These are phyloP conservation scores for Andrena marginata DNA, from an alignment of 2,888 invertebrate genomes.

Conservation along the genomic window DNA sequence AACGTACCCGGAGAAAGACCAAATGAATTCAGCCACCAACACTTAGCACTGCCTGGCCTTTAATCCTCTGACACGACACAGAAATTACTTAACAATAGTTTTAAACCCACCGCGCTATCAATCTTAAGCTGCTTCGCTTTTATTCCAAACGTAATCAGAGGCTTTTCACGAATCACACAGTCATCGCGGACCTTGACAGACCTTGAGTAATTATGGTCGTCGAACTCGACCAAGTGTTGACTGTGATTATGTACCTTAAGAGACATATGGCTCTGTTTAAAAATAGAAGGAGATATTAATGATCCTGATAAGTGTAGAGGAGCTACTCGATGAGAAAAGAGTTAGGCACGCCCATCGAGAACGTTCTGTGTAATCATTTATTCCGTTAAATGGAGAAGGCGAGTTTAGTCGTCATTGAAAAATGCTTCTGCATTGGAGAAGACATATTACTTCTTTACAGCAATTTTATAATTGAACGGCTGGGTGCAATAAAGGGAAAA, in stretches of 20 bases:
- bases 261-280: not conserved
- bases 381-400: too few species aligned
- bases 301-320: not conserved
- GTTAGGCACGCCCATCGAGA: too few species aligned
- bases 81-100: constrained; percentile 25
- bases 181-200: not conserved
- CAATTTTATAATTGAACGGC: too few species aligned
- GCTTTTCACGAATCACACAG: not conserved
- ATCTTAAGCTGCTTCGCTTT: not conserved
- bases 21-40: constrained; percentile 53
- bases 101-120: constrained; percentile 4
- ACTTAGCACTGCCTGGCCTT: constrained; percentile 24
- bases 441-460: too few species aligned
- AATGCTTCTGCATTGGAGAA: too few species aligned
- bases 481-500: too few species aligned
- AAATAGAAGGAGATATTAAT: not conserved
- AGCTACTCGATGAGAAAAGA: too few species aligned
- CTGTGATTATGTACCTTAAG: not conserved
- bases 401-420: too few species aligned
- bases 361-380: too few species aligned
- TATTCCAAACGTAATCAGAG: not conserved
- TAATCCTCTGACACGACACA: constrained; percentile 5
- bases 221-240: not conserved
- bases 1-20: constrained; percentile 32
- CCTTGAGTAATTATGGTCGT: not conserved